phyloP scores from a whole-genome alignment of 2,113 vertebrate genomes.

The Halcyon malimbica region DNA sequence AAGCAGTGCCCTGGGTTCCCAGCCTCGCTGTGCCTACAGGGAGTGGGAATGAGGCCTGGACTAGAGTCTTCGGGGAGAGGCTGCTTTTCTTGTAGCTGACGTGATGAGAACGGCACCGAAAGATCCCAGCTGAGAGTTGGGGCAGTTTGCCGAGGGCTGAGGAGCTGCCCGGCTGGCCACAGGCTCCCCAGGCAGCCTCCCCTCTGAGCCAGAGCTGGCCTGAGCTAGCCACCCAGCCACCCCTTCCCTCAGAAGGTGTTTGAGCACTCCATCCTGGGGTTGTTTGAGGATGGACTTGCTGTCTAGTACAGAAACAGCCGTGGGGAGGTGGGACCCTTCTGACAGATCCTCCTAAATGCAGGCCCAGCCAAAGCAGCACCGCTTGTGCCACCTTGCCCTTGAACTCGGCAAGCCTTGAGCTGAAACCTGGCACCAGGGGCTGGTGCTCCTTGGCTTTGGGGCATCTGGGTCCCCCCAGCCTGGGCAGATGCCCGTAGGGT shows the following conservation, averaged over 20 bases:
- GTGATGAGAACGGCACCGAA: background rate
- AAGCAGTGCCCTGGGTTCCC: background rate
- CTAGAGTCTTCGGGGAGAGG: background rate
- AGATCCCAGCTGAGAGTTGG: background rate
- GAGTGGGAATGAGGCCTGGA: background rate
- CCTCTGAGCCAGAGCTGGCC: background rate
- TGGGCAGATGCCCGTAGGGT: background rate
- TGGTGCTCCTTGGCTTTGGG: background rate
- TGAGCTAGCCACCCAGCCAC: background rate
- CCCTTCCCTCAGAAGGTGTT: background rate
- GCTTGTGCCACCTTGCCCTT: background rate
- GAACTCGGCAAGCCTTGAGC: background rate
- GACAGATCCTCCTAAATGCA: background rate
- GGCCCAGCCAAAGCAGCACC: background rate
- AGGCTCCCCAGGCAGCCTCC: background rate
- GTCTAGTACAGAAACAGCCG: background rate
- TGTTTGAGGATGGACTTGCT: background rate
- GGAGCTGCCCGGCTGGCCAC: background rate
- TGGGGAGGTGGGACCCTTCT: background rate
- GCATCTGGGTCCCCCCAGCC: background rate
- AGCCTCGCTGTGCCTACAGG: background rate
- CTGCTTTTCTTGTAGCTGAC: background rate
- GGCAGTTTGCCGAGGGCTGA: fast-evolving
- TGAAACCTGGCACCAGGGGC: background rate
- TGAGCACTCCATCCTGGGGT: background rate